Evolutionary conservation across 2,113 vertebrate species (phyloP).

Genomic region (Delphinapterus leucas): DNA sequence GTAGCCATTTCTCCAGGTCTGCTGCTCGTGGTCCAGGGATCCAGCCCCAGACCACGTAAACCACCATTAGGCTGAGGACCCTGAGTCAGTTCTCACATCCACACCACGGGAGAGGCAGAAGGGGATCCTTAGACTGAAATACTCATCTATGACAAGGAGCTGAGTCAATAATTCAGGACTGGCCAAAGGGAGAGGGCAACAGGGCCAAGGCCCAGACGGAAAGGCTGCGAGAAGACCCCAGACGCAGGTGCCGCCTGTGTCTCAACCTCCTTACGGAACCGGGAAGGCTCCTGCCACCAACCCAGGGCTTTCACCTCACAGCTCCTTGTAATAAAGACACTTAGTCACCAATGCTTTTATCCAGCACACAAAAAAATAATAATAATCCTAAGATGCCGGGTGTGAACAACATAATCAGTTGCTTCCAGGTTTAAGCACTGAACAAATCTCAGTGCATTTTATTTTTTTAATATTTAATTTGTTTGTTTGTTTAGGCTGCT

Average conservation of each 20-base stretch:
- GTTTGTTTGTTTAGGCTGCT: too few species aligned
- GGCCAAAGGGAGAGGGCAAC: neutral
- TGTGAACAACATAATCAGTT: neutral
- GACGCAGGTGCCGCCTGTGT: neutral
- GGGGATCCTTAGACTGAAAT: neutral
- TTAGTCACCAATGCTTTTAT: neutral
- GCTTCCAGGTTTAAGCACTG: neutral
- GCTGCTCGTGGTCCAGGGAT: too few species aligned
- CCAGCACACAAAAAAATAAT: neutral
- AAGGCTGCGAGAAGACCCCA: neutral
- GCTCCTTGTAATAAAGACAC: neutral
- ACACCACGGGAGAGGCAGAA: neutral
- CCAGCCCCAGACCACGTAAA: neutral
- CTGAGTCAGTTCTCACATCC: neutral
- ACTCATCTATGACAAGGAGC: neutral
- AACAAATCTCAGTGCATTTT: neutral
- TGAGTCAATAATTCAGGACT: neutral
- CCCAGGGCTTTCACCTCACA: neutral
- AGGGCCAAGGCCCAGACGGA: neutral
- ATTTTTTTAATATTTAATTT: too few species aligned
- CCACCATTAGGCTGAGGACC: neutral
- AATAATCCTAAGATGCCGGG: neutral
- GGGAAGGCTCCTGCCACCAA: neutral
- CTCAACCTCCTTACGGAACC: neutral
- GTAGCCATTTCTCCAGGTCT: neutral